Evolutionary conservation across 1,140 invertebrate genomes (phyloP), one percentile per base, ranked within the genome.

Genomic region (Euura saliciscinereae): DNA sequence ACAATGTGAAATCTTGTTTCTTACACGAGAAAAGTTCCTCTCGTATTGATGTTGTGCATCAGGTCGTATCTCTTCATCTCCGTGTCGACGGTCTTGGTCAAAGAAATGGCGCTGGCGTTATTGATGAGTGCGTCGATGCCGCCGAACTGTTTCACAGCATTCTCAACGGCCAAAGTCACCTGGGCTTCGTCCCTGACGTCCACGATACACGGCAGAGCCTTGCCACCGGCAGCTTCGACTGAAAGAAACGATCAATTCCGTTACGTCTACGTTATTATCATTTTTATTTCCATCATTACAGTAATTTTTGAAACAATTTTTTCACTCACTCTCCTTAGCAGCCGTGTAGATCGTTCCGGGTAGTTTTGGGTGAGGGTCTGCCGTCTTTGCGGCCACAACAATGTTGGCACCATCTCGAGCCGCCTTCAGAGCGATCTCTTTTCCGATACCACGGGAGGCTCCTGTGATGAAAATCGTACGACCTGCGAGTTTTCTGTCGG

Each of bases 341-440:
- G 98, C 96, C 4, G 96, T 93, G 86, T 97, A 99, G 85, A 99
- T 99, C 13, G 98, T 99, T 73, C 98, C 98, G n/a, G 97, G 96
- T 67, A 99, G 86, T 89, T 99, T 99, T 6, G 98, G 97, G 92
- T 99, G 97, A 2, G 96, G 92, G 78, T 96, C 93, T 1, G 94
- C 95, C n/a, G 97, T 99, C 90, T 99, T 99, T 1, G 97, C 97
- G 71, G 97, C 97, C 77, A 99, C 92, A 6, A 98, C 93, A 80
- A 99, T 90, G 88, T 99, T 99, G 0, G 97, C 97, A 70, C 97
- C 97, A 93, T 99, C 98, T 83, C 91, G 92, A 0, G 96, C 96
- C 2, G 93, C 94, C 89, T 98, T 98, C 45, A 99, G 82, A 7
- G 97, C 98, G 78, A 99, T 99, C 59, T 93, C 95, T 87, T 99